phyloP scores from a whole-genome alignment of 2,888 invertebrate species.

The Dastarcus helophoroides region DNA sequence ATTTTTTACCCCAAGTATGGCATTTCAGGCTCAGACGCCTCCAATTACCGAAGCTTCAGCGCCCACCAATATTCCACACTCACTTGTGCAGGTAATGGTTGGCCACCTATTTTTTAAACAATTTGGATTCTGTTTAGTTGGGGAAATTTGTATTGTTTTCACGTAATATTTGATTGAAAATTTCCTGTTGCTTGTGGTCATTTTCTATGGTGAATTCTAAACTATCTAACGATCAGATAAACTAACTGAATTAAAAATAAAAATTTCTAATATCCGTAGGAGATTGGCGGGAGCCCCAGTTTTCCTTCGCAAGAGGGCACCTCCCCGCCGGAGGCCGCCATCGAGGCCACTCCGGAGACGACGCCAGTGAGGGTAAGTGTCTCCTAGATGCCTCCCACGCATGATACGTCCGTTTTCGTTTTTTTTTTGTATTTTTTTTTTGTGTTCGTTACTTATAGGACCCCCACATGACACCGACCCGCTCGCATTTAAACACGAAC shows the following conservation, averaged over 20 bases:
- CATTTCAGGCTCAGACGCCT: conserved; percentile 31
- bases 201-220: too few relatives aligned
- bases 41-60: conserved; percentile 33
- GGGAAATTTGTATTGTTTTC: too few relatives aligned
- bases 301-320: conserved; percentile 43
- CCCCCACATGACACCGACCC: conserved; percentile 5
- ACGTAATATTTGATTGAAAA: too few relatives aligned
- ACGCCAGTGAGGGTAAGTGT: conserved; percentile 59
- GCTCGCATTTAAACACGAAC: conserved; percentile 44
- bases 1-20: conserved; percentile 31
- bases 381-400: too few relatives aligned
- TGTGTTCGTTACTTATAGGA: conserved; percentile 11
- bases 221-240: too few relatives aligned
- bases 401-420: too few relatives aligned
- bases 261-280: too few relatives aligned
- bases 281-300: conserved; percentile 7
- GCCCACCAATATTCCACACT: conserved; percentile 40
- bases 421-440: too few relatives aligned
- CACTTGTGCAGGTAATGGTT: conserved; percentile 32
- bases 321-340: conserved; percentile 75
- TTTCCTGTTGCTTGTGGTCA: too few relatives aligned
- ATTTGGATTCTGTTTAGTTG: too few relatives aligned
- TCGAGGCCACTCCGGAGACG: conserved; percentile 82
- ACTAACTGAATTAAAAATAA: too few relatives aligned
- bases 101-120: conserved; percentile 3